Conservation (phyloP, 2,888 invertebrate species). For the Oscheius sp. region DNA sequence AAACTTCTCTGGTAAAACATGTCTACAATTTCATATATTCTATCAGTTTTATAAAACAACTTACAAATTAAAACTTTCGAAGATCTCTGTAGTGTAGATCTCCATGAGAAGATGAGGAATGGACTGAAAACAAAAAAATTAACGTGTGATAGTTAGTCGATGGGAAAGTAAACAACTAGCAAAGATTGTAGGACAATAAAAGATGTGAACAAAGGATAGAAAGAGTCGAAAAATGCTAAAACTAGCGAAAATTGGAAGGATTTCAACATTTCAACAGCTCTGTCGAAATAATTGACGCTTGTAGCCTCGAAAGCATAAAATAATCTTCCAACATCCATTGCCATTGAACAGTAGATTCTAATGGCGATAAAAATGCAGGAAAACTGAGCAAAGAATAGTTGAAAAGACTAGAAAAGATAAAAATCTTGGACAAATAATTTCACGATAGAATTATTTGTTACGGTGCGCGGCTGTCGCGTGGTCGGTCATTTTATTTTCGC, state of each 20-base stretch:
- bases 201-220: no score
- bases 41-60: slow-evolving; percentile 9
- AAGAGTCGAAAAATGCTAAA: no score
- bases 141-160: not conserved
- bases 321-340: no score
- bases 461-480: no score
- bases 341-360: not conserved
- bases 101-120: slow-evolving; percentile 16
- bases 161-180: not conserved
- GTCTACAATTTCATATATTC: slow-evolving; percentile 32
- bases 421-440: not conserved
- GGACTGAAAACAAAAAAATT: not conserved
- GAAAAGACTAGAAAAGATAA: not conserved
- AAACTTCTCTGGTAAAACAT: slow-evolving; percentile 65
- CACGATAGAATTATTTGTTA: no score
- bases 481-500: not conserved
- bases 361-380: not conserved
- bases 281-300: no score
- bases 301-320: no score
- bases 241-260: no score
- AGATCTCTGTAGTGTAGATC: slow-evolving; percentile 45
- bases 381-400: not conserved
- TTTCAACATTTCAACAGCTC: no score
- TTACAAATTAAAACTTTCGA: slow-evolving; percentile 60
- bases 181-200: no score